Evolutionary conservation across 1,140 invertebrate genomes (phyloP), one percentile per base, ranked within the genome.

Genomic region (Hormaphis cornu): DNA sequence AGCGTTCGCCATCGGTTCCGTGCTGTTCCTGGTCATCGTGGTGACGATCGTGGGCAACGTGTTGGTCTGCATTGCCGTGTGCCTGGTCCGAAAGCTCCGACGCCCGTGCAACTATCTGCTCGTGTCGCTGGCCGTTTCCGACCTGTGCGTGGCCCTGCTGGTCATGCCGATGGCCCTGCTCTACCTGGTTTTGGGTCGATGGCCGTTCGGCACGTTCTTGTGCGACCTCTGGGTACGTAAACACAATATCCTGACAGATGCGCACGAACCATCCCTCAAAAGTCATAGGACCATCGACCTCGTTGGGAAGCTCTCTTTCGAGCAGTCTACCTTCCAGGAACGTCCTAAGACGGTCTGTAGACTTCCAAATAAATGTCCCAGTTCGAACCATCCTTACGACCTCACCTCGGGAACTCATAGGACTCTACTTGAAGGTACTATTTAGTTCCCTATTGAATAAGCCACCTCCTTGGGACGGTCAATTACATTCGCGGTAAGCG

Each of bases 81-180:
- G 88, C 74, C 84, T 91, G 71, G 91, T 94, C 61, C 84, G 87
- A 71, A 95, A 95, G 76, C 79, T 96, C 75, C 86, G 84, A 79
- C 86, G 84, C 73, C 89, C 86, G 56, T 91, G 85, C 76, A 95
- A 95, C 77, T 92, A 93, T 76, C 80, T 95, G 37, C 83, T 95
- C n/a, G 91, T 93, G 8, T 93, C 89, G 61, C 80, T 97, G 73
- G 95, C 95, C 24, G 87, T 95, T 73, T 93, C 86, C 76, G 90
- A 88, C 82, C 85, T 87, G 72, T 96, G 87, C 75, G 89, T 90
- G 24, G 89, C 89, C 3, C 82, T 87, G 24, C 81, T 87, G 76
- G 93, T 89, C 73, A 97, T 85, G 93, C 93, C 83, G 73, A 91
- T 85, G 85, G 94, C 88, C 71, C 85, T 87, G 81, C 86, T 86